Base-by-base conservation (phyloP, 2,797 vertebrate species). In the Cyprinella venusta region DNA sequence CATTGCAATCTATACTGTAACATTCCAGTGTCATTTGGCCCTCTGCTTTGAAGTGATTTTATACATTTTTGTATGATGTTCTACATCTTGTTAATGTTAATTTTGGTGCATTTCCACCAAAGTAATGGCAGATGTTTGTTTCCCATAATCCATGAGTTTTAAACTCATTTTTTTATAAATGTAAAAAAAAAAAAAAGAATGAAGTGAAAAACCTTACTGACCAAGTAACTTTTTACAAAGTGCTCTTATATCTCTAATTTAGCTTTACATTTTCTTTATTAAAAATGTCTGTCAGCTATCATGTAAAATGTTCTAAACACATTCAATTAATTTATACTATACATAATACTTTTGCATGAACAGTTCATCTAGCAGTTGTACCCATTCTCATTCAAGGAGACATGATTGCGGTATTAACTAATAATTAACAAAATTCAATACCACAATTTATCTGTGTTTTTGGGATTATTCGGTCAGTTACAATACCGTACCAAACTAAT, bases 51-150 rank as follows among this genome's bases (percentile, higher is more conserved):
- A 86, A 64, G 76, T 78, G 26, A 64, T 84, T 85, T 87, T 68
- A 64, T 38, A 59, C 45, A 21, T 79, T 71, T 71, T 80, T 74
- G 69, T 81, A 79, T 67, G 56, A 83, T 77, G 82, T 38, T 59
- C 24, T 36, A 65, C 70, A 79, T 68, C 80, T 63, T 75, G 38
- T 9, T 9, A 78, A 81, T 69, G 71, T 77, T 80, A 2, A 68
- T 77, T 88, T 84, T 74, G 80, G 69, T 84, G 71, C 84, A 68
- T 80, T 82, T 85, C 21, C 81, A 74, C 85, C 85, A 80, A 88
- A 85, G 77, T 82, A 78, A 52, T 67, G 70, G 69, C 79, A 85
- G 83, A 64, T 68, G 21, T 68, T 63, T 77, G 78, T 82, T 83
- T 78, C 69, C 67, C 6, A 36, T 65, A 85, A 76, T 63, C 75